Conservation (phyloP, 92 coral and sea anemone species). For the Phenganax marumi region DNA sequence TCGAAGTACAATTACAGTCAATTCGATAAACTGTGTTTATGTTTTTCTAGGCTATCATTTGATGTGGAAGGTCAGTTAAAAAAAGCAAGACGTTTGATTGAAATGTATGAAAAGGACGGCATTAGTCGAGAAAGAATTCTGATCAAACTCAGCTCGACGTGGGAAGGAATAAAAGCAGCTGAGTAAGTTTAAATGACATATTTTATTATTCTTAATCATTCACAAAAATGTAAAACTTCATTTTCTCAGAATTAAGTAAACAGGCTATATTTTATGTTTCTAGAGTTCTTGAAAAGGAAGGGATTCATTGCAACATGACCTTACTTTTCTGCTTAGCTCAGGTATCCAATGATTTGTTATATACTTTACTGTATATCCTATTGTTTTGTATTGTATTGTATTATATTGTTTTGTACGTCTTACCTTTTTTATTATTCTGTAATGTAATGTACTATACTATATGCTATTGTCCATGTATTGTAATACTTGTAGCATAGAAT, state of each 20-base stretch:
- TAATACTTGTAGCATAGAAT: no score
- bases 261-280: constrained; percentile 7
- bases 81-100: constrained; percentile 81
- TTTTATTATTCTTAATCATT: no score
- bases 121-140: constrained; percentile 85
- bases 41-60: constrained; percentile 72
- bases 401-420: not conserved
- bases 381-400: no score
- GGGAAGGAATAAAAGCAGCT: constrained; percentile 98
- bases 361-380: no score
- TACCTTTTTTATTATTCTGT: not conserved
- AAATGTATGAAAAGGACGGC: constrained; percentile 74
- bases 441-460: no score
- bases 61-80: constrained; percentile 80
- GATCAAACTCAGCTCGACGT: constrained; percentile 93
- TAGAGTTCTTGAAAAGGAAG: constrained; percentile 84
- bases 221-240: no score
- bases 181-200: constrained; percentile 52
- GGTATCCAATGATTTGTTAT: constrained; percentile 50
- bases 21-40: not conserved
- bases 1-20: not conserved
- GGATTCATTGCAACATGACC: constrained; percentile 94
- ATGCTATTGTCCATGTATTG: no score
- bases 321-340: constrained; percentile 86
- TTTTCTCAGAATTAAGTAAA: not conserved